Percentiles rank a stretch among this genome's conserved stretches.
phyloP scores from a whole-genome alignment of 2,888 invertebrate species.

The Papilio gigon region DNA sequence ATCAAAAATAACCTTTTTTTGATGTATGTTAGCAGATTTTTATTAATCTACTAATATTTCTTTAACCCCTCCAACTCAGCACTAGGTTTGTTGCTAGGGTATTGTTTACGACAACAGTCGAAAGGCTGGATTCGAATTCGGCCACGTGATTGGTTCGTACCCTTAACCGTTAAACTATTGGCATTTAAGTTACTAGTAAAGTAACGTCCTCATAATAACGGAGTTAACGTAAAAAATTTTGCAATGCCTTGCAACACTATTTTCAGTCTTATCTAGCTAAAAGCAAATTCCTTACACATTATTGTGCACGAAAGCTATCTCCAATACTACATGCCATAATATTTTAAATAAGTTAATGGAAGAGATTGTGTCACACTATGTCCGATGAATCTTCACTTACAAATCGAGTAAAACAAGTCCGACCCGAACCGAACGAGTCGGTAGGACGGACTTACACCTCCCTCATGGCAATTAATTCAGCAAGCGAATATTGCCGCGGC shows the following conservation, averaged over 20 bases:
- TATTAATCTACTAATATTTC: too few species aligned
- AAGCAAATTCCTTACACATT: too few species aligned
- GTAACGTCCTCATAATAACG: not conserved
- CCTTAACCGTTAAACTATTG: too few species aligned
- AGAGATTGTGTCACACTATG: conserved; percentile 60
- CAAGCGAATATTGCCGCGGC: conserved; percentile 78
- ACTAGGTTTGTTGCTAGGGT: too few species aligned
- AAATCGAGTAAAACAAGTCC: conserved; percentile 63
- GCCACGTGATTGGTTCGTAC: too few species aligned
- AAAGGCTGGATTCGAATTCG: too few species aligned
- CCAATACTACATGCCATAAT: conserved; percentile 29
- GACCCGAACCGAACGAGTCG: conserved; percentile 54
- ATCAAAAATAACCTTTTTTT: not conserved
- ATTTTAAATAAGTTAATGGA: conserved; percentile 58
- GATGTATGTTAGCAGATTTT: too few species aligned
- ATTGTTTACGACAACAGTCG: too few species aligned
- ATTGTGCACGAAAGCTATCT: conserved; percentile 26
- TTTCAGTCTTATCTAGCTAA: too few species aligned
- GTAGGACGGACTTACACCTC: conserved; percentile 64
- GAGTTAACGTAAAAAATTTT: not conserved
- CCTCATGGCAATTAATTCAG: conserved; percentile 75
- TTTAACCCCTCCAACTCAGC: too few species aligned
- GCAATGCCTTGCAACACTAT: not conserved
- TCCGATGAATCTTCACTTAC: conserved; percentile 68
- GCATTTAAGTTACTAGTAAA: too few species aligned